Evolutionary conservation across 2,797 vertebrate species (phyloP), one percentile per base, ranked within the genome.

Genomic region (Epinephelus awoara): DNA sequence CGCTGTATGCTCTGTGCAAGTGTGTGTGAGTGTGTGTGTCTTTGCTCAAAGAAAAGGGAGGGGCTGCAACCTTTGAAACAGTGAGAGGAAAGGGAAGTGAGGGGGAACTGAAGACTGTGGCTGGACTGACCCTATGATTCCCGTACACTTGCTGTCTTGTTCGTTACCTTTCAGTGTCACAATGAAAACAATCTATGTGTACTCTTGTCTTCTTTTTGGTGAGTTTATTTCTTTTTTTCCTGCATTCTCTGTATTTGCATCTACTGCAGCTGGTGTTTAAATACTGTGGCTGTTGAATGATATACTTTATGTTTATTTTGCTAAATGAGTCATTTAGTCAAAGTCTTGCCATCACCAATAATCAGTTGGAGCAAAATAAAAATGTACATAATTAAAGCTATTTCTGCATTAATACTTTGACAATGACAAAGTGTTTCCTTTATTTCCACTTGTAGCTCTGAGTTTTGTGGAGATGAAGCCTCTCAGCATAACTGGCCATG

Each of bases 381-480:
- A 27, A 13, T 52, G 19, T 67, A 5, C 2, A 6, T 11, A 40
- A 8, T n/a, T 49, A 0, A 15, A 27, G 46, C 3, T 0, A 50
- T 55, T 2, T 14, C 34, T 34, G 1, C 0, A 46, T 25, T 21
- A 5, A 66, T 10, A 51, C 2, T 23, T 6, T 54, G 9, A 47
- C 21, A 63, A 4, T 18, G 3, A 23, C 23, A 51, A 18, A 0
- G 19, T 18, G 6, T 49, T 65, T 67, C 25, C 11, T 50, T 67
- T 61, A 5, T 73, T 62, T 61, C 19, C 21, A 25, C 19, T 4
- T 68, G 12, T 52, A 88, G 84, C 25, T 72, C 47, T 79, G 58
- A 67, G 11, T 23, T 0, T 73, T 59, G 64, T 61, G 77, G 55
- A 21, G 71, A 46, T 64, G 67, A 14, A 25, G 13, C 3, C 1